These are phyloP conservation scores for Drosophila melanosoma DNA, from an alignment of 2,888 invertebrate species.

Conservation along the genomic window DNA sequence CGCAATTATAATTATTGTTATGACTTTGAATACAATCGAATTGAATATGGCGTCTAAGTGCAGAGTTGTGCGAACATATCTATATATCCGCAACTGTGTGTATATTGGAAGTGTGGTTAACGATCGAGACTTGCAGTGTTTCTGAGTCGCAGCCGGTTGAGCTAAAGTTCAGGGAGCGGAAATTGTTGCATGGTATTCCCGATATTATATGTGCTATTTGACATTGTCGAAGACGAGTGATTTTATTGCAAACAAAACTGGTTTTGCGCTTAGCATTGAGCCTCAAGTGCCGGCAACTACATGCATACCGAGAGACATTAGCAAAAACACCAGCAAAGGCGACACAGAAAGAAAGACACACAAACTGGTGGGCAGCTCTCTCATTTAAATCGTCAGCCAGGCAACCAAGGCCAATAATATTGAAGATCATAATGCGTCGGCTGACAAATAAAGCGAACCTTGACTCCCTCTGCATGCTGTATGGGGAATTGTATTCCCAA, in stretches of 20 bases:
- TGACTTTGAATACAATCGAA: slow-evolving; percentile 35
- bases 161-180: slow-evolving; percentile 7
- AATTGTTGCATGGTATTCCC: slow-evolving; percentile 63
- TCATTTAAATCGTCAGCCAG: slow-evolving; percentile 44
- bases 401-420: slow-evolving; percentile 38
- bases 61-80: not conserved
- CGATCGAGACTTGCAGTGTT: slow-evolving; percentile 29
- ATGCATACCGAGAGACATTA: slow-evolving; percentile 23
- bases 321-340: slow-evolving; percentile 37
- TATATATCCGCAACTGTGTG: not conserved
- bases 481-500: not conserved
- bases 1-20: slow-evolving; percentile 30
- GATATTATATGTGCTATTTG: slow-evolving; percentile 24
- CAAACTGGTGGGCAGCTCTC: slow-evolving; percentile 59
- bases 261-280: slow-evolving; percentile 70
- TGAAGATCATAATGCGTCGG: slow-evolving; percentile 31
- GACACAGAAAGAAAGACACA: slow-evolving; percentile 20
- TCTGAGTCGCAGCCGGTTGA: slow-evolving; percentile 12
- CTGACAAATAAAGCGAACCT: slow-evolving; percentile 43
- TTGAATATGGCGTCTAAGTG: not conserved
- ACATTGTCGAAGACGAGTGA: slow-evolving; percentile 40
- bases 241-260: slow-evolving; percentile 49
- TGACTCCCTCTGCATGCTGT: slow-evolving; percentile 17
- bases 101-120: slow-evolving; percentile 7
- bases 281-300: slow-evolving; percentile 52